A percentile compares a stretch with the other conserved stretches of the same genome.
Evolutionary conservation across 1,140 invertebrate species (phyloP).

Genomic region (Hestina assimilis): DNA sequence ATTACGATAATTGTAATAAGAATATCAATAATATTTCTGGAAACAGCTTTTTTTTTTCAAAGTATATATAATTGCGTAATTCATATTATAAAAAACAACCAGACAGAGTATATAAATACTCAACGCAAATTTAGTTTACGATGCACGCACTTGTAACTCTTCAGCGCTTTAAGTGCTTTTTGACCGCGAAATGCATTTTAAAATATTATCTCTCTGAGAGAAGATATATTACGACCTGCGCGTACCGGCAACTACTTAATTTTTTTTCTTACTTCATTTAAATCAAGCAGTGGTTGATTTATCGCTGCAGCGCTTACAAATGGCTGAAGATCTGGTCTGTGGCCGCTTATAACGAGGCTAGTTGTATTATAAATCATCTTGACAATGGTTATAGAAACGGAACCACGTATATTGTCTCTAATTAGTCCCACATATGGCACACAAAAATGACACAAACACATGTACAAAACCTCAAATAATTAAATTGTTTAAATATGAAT

Average conservation of each 20-base stretch:
- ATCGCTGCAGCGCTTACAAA: constrained; percentile 34
- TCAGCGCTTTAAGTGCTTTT: constrained; percentile 15
- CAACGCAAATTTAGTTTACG: constrained; percentile 18
- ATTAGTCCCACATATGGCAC: neutral
- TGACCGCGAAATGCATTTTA: constrained; percentile 33
- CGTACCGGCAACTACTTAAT: constrained; percentile 36
- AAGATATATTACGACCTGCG: constrained; percentile 34
- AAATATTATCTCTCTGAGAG: constrained; percentile 25
- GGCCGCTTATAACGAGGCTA: constrained; percentile 14
- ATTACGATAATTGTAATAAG: no score
- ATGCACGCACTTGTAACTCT: constrained; percentile 28
- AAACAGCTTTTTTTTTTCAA: neutral
- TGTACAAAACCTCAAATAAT: neutral
- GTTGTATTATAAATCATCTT: constrained; percentile 20
- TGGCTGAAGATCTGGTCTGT: constrained; percentile 36
- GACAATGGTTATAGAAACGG: constrained; percentile 2
- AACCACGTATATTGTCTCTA: neutral
- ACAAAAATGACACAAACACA: neutral
- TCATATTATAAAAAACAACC: neutral
- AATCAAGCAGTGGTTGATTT: constrained; percentile 42
- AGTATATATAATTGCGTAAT: neutral
- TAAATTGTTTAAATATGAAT: neutral
- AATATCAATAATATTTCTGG: neutral
- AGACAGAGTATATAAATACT: neutral
- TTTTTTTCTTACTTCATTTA: constrained; percentile 41